A percentile compares a stretch with the other conserved stretches of the same genome.
These are phyloP conservation scores for Platysteira castanea DNA, from an alignment of 2,113 vertebrate genomes.

Conservation along the genomic window DNA sequence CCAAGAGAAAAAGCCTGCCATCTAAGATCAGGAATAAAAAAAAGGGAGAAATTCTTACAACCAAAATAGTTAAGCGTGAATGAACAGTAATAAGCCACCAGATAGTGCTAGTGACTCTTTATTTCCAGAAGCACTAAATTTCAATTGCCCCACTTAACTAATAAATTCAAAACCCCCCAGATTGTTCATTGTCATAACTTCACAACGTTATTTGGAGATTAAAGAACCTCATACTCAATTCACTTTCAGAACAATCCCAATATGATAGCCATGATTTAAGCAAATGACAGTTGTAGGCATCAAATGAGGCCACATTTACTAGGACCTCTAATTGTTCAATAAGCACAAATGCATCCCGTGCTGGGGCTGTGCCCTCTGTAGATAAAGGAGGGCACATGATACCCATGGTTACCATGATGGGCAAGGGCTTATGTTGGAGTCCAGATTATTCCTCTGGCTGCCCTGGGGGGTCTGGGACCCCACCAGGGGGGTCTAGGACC, in stretches of 20 bases:
- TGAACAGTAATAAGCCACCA: not conserved
- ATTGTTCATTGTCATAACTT: not conserved
- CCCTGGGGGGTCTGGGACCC: too few relatives aligned
- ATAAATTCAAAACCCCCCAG: not conserved
- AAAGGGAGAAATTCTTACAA: not conserved
- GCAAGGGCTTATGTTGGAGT: not conserved
- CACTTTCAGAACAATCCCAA: not conserved
- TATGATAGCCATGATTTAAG: not conserved
- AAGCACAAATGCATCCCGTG: not conserved
- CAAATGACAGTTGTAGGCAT: not conserved
- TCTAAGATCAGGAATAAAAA: not conserved
- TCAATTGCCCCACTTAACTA: not conserved
- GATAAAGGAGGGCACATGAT: too few relatives aligned
- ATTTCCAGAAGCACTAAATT: not conserved
- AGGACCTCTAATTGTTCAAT: not conserved
- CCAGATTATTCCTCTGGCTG: too few relatives aligned
- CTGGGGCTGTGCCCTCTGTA: not conserved
- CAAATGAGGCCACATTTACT: not conserved
- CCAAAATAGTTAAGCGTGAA: not conserved
- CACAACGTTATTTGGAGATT: not conserved
- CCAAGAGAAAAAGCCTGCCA: not conserved
- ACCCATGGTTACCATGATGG: fast-evolving
- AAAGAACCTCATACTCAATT: not conserved
- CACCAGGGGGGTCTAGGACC: too few relatives aligned
- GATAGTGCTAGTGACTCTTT: not conserved